Evolutionary conservation across 2,797 vertebrate genomes (phyloP).

Genomic region (Cichlasoma orientale): DNA sequence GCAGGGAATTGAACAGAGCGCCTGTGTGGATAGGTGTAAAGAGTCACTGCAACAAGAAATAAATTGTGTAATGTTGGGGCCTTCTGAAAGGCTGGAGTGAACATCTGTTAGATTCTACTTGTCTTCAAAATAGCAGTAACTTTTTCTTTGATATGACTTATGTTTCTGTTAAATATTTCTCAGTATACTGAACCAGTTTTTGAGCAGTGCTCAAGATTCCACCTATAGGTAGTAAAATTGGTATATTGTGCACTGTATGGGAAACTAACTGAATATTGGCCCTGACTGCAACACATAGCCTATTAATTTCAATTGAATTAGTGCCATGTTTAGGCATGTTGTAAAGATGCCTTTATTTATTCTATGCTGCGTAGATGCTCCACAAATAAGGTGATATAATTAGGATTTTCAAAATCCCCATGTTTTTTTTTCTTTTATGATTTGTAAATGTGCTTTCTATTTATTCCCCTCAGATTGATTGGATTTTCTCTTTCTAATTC

Average conservation of each 20-base stretch:
- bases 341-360: conserved; percentile 2
- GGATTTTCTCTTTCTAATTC: background rate
- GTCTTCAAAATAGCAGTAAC: background rate
- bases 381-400: background rate
- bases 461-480: background rate
- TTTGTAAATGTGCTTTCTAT: background rate
- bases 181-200: background rate
- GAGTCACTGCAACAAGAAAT: conserved; percentile 24
- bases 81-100: conserved; percentile 18
- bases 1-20: conserved; percentile 23
- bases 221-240: rapidly evolving
- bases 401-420: background rate
- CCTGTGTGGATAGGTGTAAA: conserved; percentile 7
- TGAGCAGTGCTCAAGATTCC: background rate
- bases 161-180: background rate
- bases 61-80: conserved; percentile 10
- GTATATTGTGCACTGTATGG: background rate
- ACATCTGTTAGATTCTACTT: background rate
- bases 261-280: background rate
- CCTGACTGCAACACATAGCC: background rate
- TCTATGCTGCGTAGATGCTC: background rate
- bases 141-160: background rate
- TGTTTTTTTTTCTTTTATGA: background rate
- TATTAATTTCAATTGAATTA: background rate
- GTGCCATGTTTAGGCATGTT: background rate